Evolutionary conservation across 2,888 invertebrate species (phyloP).

Genomic region (Drosophila nr. perissopoda): DNA sequence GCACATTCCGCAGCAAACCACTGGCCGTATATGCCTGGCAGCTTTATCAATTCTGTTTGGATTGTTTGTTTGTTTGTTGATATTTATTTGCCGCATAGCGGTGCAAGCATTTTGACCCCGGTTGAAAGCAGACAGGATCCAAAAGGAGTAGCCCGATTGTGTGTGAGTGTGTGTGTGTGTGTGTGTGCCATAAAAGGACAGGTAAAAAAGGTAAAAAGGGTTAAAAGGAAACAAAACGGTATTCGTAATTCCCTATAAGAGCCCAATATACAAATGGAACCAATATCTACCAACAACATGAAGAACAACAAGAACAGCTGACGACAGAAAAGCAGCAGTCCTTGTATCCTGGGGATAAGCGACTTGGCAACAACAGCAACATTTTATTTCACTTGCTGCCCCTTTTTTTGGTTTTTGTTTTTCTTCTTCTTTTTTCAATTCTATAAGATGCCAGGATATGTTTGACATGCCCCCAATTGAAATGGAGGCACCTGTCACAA

Average conservation of each 20-base stretch:
- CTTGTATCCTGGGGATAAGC: slow-evolving; percentile 39
- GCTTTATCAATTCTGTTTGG: slow-evolving; percentile 21
- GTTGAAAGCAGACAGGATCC: slow-evolving; percentile 15
- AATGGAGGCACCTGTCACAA: slow-evolving; percentile 46
- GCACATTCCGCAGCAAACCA: background rate
- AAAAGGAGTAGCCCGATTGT: slow-evolving; percentile 11
- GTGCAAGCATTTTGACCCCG: slow-evolving; percentile 60
- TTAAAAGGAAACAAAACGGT: slow-evolving; percentile 44
- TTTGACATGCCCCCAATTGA: slow-evolving; percentile 33
- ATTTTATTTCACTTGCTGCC: slow-evolving; percentile 43
- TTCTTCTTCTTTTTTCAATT: slow-evolving; percentile 2
- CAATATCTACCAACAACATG: slow-evolving; percentile 44
- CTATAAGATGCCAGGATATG: slow-evolving; percentile 46
- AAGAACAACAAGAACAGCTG: slow-evolving; percentile 52
- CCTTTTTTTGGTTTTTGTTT: background rate
- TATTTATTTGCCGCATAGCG: slow-evolving; percentile 65
- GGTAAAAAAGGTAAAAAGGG: slow-evolving; percentile 40
- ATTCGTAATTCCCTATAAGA: slow-evolving; percentile 48
- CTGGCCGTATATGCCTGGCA: background rate
- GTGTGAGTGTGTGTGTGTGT: slow-evolving; percentile 1
- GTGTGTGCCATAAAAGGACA: slow-evolving; percentile 3
- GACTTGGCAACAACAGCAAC: slow-evolving; percentile 43
- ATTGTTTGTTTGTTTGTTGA: slow-evolving; percentile 41
- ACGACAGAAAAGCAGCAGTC: slow-evolving; percentile 43
- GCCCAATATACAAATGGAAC: slow-evolving; percentile 48